phyloP scores from a whole-genome alignment of 2,113 vertebrate species.

The Aythya baeri region DNA sequence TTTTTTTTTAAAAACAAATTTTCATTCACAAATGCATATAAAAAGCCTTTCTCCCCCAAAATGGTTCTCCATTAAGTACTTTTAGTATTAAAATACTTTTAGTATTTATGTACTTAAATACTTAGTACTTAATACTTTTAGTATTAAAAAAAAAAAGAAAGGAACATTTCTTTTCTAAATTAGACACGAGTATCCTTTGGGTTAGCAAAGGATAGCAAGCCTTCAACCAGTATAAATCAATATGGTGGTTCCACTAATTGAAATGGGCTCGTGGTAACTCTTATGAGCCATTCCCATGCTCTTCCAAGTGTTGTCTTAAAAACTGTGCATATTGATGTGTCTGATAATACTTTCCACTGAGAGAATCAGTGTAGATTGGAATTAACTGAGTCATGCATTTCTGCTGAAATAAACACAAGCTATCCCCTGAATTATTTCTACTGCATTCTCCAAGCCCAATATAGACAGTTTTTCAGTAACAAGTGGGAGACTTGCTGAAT shows the following conservation, averaged over 20 bases:
- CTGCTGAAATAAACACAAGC: slow-evolving; percentile 8
- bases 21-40: neutral
- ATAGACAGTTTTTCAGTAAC: neutral
- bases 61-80: neutral
- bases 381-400: slow-evolving; percentile 35
- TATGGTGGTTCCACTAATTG: neutral
- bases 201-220: neutral
- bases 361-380: neutral
- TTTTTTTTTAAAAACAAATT: neutral
- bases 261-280: neutral
- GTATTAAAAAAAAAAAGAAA: neutral
- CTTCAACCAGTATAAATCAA: neutral
- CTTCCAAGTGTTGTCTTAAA: neutral
- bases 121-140: too few relatives aligned
- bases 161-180: neutral
- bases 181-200: neutral
- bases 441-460: neutral
- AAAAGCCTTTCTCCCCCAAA: neutral
- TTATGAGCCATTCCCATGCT: neutral
- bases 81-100: too few relatives aligned
- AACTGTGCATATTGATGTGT: neutral
- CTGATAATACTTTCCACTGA: neutral
- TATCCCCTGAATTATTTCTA: neutral
- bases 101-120: too few relatives aligned
- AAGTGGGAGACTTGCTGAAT: slow-evolving; percentile 48